A percentile compares a stretch with the other conserved stretches of the same genome.
phyloP scores from a whole-genome alignment of 2,113 vertebrate species.

The Salvelinus namaycush region DNA sequence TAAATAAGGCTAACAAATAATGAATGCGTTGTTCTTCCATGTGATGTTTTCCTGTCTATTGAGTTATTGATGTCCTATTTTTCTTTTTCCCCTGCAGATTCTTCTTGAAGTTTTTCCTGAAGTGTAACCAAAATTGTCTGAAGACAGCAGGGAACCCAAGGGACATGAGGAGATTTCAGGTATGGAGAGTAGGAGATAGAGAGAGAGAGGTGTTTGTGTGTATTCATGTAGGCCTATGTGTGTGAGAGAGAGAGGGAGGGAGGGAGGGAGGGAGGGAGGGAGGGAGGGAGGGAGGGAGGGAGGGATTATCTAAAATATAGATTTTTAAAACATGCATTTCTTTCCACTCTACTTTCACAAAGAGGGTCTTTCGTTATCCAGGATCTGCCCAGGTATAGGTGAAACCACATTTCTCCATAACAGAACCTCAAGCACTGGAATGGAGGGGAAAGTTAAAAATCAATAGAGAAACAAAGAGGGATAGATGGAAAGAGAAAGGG shows the following conservation, averaged over 20 bases:
- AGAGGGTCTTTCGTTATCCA: background rate
- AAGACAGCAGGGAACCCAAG: constrained; percentile 98
- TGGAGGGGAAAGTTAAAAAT: constrained; percentile 31
- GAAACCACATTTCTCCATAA: constrained; percentile 3
- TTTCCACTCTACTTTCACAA: constrained; percentile 3
- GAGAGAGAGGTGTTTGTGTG: background rate
- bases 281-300: background rate
- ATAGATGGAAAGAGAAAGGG: constrained; percentile 37
- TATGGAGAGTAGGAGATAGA: constrained; percentile 59
- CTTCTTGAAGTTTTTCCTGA: constrained; percentile 99
- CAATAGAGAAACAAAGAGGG: constrained; percentile 27
- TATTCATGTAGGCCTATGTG: background rate
- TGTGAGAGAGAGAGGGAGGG: background rate
- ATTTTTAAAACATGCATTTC: constrained; percentile 1
- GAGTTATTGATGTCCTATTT: constrained; percentile 41
- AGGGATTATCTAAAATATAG: background rate
- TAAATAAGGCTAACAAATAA: constrained; percentile 28
- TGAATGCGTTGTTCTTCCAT: constrained; percentile 19
- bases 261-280: too few species aligned
- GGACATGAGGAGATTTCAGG: constrained; percentile 99
- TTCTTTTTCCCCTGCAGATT: constrained; percentile 79
- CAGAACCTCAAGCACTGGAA: background rate
- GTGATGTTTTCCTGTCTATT: constrained; percentile 3
- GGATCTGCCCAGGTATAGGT: background rate
- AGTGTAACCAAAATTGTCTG: constrained; percentile 99